Percentiles rank a stretch among this genome's conserved stretches.
These are phyloP conservation scores for Phrynosoma platyrhinos DNA, from an alignment of 2,113 vertebrate species.

Conservation along the genomic window DNA sequence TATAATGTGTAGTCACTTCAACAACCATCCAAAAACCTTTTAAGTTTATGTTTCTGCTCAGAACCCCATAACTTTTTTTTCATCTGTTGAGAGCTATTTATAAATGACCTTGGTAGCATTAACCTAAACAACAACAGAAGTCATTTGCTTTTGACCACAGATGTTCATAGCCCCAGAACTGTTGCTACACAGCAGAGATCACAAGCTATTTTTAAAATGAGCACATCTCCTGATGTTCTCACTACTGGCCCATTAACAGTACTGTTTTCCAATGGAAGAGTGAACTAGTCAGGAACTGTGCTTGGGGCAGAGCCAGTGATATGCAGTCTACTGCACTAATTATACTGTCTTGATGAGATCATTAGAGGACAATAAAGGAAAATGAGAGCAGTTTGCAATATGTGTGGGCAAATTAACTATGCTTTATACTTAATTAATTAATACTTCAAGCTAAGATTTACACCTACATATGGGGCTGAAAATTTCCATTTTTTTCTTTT, in stretches of 20 bases:
- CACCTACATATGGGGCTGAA: conserved; percentile 57
- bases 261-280: conserved; percentile 44
- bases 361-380: conserved; percentile 72
- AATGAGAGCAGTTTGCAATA: conserved; percentile 72
- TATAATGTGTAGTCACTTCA: background rate
- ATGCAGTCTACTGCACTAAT: conserved; percentile 58
- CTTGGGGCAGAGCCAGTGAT: conserved; percentile 61
- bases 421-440: conserved; percentile 34
- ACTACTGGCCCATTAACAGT: conserved; percentile 32
- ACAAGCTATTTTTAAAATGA: conserved; percentile 49
- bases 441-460: conserved; percentile 58
- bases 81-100: conserved; percentile 41
- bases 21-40: background rate
- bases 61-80: conserved; percentile 11
- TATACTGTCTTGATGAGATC: conserved; percentile 66
- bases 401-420: conserved; percentile 70
- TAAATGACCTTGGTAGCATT: conserved; percentile 56
- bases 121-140: conserved; percentile 56
- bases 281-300: conserved; percentile 45
- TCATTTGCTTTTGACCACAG: conserved; percentile 48
- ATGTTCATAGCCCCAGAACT: conserved; percentile 43
- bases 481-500: conserved; percentile 29
- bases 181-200: conserved; percentile 55
- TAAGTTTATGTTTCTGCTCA: background rate
- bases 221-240: background rate